phyloP scores from a whole-genome alignment of 2,888 invertebrate species.

The Nowickia ferox region DNA sequence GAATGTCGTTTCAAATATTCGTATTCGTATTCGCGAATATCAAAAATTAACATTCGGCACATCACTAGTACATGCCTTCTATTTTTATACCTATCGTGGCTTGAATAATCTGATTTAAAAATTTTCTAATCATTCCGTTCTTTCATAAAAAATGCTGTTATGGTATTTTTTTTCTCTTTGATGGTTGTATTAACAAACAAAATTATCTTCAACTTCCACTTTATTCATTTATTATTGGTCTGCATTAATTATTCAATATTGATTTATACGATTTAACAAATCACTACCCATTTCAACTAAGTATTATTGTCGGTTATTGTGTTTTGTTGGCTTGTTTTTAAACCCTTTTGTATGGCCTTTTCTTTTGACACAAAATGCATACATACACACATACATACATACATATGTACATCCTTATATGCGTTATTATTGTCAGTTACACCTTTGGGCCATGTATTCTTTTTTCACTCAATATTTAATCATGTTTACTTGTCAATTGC shows the following conservation, averaged over 20 bases:
- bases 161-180: not conserved
- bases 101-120: too few species aligned
- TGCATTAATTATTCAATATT: slow-evolving; percentile 56
- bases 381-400: too few species aligned
- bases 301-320: slow-evolving; percentile 23
- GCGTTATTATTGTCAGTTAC: slow-evolving; percentile 38
- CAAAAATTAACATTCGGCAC: too few species aligned
- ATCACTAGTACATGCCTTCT: too few species aligned
- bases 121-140: too few species aligned
- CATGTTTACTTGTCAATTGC: slow-evolving; percentile 68
- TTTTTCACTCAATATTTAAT: slow-evolving; percentile 68
- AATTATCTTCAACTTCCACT: not conserved
- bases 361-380: slow-evolving; percentile 14
- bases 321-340: slow-evolving; percentile 35
- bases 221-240: slow-evolving; percentile 29
- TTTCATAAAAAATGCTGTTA: too few species aligned
- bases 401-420: too few species aligned
- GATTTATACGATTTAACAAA: slow-evolving; percentile 64
- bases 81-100: too few species aligned
- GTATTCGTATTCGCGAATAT: too few species aligned
- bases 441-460: slow-evolving; percentile 45
- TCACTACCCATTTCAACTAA: slow-evolving; percentile 52
- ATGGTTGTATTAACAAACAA: slow-evolving; percentile 21
- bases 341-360: slow-evolving; percentile 49
- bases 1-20: too few species aligned